Base-by-base conservation (phyloP, 2,888 invertebrate genomes). In the Harpalus rufipes region DNA sequence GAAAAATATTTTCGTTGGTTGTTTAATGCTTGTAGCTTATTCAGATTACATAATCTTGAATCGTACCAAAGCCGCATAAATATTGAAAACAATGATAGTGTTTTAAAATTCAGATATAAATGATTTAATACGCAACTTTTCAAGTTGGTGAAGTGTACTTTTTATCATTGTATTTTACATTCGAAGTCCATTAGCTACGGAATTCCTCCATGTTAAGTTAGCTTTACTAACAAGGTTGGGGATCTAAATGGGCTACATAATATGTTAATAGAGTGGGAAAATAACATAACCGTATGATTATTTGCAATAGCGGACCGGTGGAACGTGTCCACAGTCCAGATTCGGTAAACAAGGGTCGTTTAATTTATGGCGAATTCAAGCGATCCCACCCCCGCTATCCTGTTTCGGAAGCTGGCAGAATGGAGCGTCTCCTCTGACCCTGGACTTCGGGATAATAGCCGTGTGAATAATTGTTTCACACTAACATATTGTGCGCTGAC, bases 381-480 rank as follows among this genome's bases (percentile, higher is more conserved):
- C 78, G 12, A 44, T 10, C 25, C 68, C 68, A 32, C 39, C 68
- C 25, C 63, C 39, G 32, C 39, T 39, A 39, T 44, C 44, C 72
- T 14, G 16, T 18, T 14, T 44, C 41, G 8, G 14, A n/a, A 78
- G 63, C 41, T 7, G 12, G 51, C 39, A 72, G 76, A 83, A 83
- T 83, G 63, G 63, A 76, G 39, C 41, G 76, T 76, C 59, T 76
- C 63, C 74, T 83, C 25, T 83, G 83, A 76, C 83, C 83, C 76
- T 61, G 51, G 18, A 44, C 32, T 25, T 41, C n/a, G 76, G 83
- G 78, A 63, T 78, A 84, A 84, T 78, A 84, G 72, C 81, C 58
- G 84, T 84, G 78, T 84, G 84, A 78, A 78, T 84, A 78, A 84
- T 84, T 84, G 72, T 81, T 81, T 81, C 51, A 72, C 81, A 81